Evolutionary conservation across 2,888 invertebrate species (phyloP).

Genomic region (Neuroscelio doddi): DNA sequence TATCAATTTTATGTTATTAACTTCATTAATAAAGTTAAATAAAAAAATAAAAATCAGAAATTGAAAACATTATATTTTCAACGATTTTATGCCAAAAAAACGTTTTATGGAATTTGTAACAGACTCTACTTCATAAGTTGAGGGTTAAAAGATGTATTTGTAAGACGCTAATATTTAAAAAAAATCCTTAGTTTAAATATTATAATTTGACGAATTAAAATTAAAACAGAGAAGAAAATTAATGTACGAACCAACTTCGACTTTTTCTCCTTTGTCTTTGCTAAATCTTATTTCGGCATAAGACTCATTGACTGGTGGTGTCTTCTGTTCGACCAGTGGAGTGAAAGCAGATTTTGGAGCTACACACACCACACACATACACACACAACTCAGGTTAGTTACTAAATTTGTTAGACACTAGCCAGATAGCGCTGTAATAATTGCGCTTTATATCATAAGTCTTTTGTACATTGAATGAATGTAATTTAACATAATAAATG

Average conservation of each 20-base stretch:
- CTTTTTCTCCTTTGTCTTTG: constrained; percentile 64
- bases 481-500: too few species aligned
- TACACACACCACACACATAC: constrained; percentile 51
- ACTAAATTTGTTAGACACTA: constrained; percentile 23
- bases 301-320: constrained; percentile 57
- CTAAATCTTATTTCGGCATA: constrained; percentile 73
- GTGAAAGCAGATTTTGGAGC: constrained; percentile 68
- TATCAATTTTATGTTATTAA: too few species aligned
- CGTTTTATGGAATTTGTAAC: too few species aligned
- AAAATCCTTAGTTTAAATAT: not conserved
- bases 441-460: not conserved
- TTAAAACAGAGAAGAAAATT: not conserved
- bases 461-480: constrained; percentile 11
- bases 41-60: too few species aligned
- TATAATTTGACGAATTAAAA: not conserved
- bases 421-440: not conserved
- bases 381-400: constrained; percentile 42
- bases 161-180: too few species aligned
- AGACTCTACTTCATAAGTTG: too few species aligned
- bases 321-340: constrained; percentile 60
- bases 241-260: constrained; percentile 66
- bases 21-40: too few species aligned
- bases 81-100: constrained; percentile 6
- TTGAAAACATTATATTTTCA: too few species aligned
- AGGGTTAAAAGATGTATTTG: too few species aligned